Percentiles rank a stretch among this genome's conserved stretches.
Conservation (phyloP, 2,797 vertebrate species). For the Chelmon rostratus region DNA sequence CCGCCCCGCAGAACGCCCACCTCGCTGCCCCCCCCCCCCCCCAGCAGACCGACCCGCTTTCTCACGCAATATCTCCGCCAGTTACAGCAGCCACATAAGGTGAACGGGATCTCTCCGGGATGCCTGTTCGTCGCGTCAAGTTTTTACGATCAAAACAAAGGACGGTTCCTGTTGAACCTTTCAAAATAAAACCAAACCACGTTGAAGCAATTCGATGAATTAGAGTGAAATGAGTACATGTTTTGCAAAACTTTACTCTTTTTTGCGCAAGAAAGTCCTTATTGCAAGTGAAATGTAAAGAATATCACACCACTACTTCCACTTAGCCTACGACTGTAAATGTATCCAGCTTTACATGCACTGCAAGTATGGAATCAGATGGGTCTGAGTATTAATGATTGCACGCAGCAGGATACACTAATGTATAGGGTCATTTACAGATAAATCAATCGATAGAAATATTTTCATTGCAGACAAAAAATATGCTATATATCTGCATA, state of each 20-base stretch:
- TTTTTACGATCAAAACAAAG: conserved; percentile 28
- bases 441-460: no score
- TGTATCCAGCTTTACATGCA: not conserved
- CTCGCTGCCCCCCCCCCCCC: conserved; percentile 26
- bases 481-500: no score
- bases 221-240: not conserved
- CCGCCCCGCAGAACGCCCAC: conserved; percentile 33
- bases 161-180: not conserved
- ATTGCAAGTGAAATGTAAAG: not conserved
- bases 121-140: conserved; percentile 1
- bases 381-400: no score
- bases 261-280: not conserved
- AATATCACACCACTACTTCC: not conserved
- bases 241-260: not conserved
- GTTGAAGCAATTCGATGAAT: no score
- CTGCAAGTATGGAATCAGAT: not conserved
- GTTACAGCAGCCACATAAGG: conserved; percentile 73
- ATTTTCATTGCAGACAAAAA: no score
- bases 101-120: conserved; percentile 19
- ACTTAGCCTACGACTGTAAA: not conserved
- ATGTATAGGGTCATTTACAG: no score
- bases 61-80: conserved; percentile 79
- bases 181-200: conserved; percentile 21
- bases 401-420: no score
- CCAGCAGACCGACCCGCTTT: conserved; percentile 55